Evolutionary conservation across 2,797 vertebrate species (phyloP), one percentile per base, ranked within the genome.

Genomic region (Centropyge bicolor): DNA sequence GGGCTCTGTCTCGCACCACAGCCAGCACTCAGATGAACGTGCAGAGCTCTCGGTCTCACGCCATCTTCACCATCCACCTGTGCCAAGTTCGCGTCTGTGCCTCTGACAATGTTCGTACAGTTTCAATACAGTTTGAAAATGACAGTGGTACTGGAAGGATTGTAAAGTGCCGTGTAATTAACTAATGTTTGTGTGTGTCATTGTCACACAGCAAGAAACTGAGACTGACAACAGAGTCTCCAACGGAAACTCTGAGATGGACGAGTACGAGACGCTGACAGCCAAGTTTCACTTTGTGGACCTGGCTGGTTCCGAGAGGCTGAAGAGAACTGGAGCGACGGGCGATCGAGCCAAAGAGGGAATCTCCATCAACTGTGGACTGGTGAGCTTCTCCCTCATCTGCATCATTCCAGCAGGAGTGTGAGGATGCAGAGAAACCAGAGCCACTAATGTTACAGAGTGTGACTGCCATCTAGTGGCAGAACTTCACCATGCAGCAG

Each of bases 11-110:
- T 57, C 97, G 98, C 60, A 98, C 97, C 83, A 99, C 98, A 1
- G 98, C 97, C 80, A 99, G 98, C 92, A 99, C 98, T 27, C 97
- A 99, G 95, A 99, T 99, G 98, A 99, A 99, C 0, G 98, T 99
- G 40, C 98, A 99, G 95, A 99, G 98, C 93, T 99, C 98, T 0
- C 96, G 98, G 9, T 99, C 98, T 0, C 98, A 99, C 31, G 98
- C 98, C 24, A 98, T 99, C 91, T 99, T 99, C 92, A 99, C 98
- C 45, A 96, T 99, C 76, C 97, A 99, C 78, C 80, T 99, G 88
- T 98, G 97, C 94, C 98, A 98, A 90, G 97, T 97, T 80, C 94
- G 97, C 57, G 88, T 97, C 81, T 99, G 97, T 80, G 92, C 95
- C 5, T 90, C 94, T 38, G 97, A 96, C 76, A 93, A 94, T 66